These are phyloP conservation scores for Gymnarchus niloticus DNA, from an alignment of 2,113 vertebrate species.

Conservation along the genomic window DNA sequence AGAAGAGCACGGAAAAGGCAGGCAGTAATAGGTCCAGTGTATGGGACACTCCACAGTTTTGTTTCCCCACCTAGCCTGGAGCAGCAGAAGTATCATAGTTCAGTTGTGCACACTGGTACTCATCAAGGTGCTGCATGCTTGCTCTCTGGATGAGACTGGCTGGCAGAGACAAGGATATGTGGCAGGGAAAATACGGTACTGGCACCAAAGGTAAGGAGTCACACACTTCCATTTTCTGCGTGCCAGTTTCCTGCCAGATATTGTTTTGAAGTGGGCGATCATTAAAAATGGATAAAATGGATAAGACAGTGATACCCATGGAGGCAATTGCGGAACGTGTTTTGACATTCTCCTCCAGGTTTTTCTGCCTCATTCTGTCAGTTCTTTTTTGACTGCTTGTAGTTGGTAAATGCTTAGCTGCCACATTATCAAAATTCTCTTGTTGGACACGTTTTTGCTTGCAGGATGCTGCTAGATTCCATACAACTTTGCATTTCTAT, in stretches of 20 bases:
- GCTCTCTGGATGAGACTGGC: neutral
- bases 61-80: neutral
- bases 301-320: neutral
- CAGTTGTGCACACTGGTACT: neutral
- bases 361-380: neutral
- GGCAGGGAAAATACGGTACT: neutral
- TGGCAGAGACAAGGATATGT: neutral
- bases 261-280: neutral
- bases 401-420: neutral
- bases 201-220: slow-evolving; percentile 10
- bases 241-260: neutral
- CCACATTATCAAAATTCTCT: neutral
- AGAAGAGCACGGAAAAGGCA: neutral
- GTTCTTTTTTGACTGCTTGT: neutral
- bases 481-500: too few species aligned
- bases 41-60: neutral
- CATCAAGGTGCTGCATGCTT: neutral
- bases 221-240: neutral
- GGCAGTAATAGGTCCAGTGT: neutral
- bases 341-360: neutral
- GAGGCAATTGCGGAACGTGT: neutral
- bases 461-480: too few species aligned
- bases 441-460: neutral
- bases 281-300: slow-evolving; percentile 8
- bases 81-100: neutral